Conservation (phyloP, 2,888 invertebrate genomes). For the Sthenelais limicola region DNA sequence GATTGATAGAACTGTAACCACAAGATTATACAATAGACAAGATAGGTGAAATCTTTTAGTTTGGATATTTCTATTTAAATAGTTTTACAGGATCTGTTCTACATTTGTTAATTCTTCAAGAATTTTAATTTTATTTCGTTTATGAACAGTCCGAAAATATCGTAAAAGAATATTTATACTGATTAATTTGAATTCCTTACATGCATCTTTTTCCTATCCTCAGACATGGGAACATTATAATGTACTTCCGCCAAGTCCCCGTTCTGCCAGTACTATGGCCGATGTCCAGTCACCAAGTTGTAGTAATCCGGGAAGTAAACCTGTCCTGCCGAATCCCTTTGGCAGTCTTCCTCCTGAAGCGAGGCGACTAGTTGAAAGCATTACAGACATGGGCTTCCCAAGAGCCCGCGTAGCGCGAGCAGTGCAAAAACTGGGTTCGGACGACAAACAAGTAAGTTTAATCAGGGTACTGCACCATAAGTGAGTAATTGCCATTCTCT, state of each 20-base stretch:
- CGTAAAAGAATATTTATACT: no score
- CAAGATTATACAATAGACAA: no score
- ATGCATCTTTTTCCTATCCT: not conserved
- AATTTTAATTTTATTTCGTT: no score
- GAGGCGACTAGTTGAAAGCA: conserved; percentile 36
- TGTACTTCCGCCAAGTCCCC: conserved; percentile 35
- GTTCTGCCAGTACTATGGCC: not conserved
- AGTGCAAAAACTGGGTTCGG: conserved; percentile 83
- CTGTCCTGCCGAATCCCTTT: conserved; percentile 39
- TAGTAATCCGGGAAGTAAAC: not conserved
- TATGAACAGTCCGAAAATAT: no score
- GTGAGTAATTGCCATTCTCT: no score
- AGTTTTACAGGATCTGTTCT: no score
- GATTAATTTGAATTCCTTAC: not conserved
- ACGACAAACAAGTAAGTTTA: conserved; percentile 86
- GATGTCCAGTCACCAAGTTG: not conserved
- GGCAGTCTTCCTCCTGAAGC: conserved; percentile 29
- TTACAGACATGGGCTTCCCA: conserved; percentile 92
- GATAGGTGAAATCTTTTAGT: no score
- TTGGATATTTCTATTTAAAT: no score
- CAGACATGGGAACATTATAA: conserved; percentile 39
- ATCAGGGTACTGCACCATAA: no score
- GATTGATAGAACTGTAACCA: no score
- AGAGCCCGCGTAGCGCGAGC: conserved; percentile 85
- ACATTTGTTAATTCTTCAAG: no score